Base-by-base conservation (phyloP, 1,140 invertebrate species). In the Halictus rubicundus region DNA sequence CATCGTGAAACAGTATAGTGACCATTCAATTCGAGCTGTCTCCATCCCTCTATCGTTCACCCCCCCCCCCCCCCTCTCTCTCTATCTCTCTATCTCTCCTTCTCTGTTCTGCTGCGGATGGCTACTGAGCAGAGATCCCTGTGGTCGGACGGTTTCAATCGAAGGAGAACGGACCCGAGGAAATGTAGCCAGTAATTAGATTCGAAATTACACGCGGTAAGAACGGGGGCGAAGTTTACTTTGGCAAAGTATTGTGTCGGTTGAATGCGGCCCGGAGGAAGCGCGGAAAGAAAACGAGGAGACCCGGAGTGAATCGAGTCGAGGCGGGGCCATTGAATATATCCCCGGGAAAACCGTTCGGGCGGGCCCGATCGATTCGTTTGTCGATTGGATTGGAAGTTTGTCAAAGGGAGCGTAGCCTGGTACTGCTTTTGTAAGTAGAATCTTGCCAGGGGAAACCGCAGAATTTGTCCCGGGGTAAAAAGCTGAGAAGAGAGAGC, bases 361-460 rank as follows among this genome's bases (percentile, higher is more conserved):
- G n/a, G 39, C n/a, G 61, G 25, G 46, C 12, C 63, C 59, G 59
- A 64, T 79, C 78, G 78, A 74, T 79, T 79, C 78, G 78, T 74
- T 74, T 66, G 78, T 68, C 78, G 78, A 79, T 79, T 79, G 78
- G 71, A 79, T 79, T 79, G 60, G 63, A 79, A 79, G 78, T 79
- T 79, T 79, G 61, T 79, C 70, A 74, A 79, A 74, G 73, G 78
- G 23, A 79, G 63, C 61, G 71, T 59, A 46, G 70, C 49, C 10
- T 52, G 49, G 16, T 52, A 21, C 71, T 68, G 70, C 70, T 79
- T 79, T 79, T 79, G 78, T 79, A 68, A 49, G 71, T 46, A 61
- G 63, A 79, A 74, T 79, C 78, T 68, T 59, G 42, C 70, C 59
- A 9, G 52, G 68, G 60, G 25, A 52, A 32, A 74, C 70, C 70